These are phyloP conservation scores for Drosophila ambigua DNA, from an alignment of 1,140 invertebrate genomes.

Conservation along the genomic window DNA sequence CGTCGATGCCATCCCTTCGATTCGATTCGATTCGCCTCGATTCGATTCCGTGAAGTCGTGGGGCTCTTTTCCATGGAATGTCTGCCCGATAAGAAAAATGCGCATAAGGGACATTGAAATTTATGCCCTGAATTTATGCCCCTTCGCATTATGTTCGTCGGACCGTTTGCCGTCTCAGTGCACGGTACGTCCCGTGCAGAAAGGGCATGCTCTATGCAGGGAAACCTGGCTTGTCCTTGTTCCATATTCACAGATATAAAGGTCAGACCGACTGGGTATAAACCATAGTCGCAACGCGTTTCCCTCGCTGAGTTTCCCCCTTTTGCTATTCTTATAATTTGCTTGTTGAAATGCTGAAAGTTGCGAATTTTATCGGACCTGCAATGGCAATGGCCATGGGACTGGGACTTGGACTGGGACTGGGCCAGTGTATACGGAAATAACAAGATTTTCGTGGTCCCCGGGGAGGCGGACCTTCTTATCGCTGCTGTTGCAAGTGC, in stretches of 20 bases:
- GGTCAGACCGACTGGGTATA: too few species aligned
- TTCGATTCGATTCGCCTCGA: constrained; percentile 40
- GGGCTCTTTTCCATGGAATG: constrained; percentile 50
- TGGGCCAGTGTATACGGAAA: constrained; percentile 40
- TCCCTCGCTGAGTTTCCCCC: not conserved
- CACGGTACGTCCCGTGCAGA: too few species aligned
- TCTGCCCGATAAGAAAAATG: constrained; percentile 68
- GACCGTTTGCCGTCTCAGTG: constrained; percentile 3
- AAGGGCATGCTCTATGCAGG: too few species aligned
- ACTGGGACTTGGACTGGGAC: not conserved
- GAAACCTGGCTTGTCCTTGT: too few species aligned
- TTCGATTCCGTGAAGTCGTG: constrained; percentile 11
- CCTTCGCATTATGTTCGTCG: constrained; percentile 38
- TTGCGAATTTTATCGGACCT: constrained; percentile 47
- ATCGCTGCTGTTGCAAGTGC: constrained; percentile 22
- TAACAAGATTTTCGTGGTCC: constrained; percentile 52
- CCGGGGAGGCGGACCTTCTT: constrained; percentile 20
- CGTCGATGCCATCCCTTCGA: constrained; percentile 22
- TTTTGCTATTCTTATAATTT: constrained; percentile 57
- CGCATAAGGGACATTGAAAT: constrained; percentile 69
- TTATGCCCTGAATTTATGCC: constrained; percentile 69
- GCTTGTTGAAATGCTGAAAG: constrained; percentile 53
- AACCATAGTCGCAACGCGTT: too few species aligned
- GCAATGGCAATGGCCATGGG: too few species aligned
- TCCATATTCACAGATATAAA: too few species aligned